Base-by-base conservation (phyloP, 2,888 invertebrate genomes). In the Erebia ligea region DNA sequence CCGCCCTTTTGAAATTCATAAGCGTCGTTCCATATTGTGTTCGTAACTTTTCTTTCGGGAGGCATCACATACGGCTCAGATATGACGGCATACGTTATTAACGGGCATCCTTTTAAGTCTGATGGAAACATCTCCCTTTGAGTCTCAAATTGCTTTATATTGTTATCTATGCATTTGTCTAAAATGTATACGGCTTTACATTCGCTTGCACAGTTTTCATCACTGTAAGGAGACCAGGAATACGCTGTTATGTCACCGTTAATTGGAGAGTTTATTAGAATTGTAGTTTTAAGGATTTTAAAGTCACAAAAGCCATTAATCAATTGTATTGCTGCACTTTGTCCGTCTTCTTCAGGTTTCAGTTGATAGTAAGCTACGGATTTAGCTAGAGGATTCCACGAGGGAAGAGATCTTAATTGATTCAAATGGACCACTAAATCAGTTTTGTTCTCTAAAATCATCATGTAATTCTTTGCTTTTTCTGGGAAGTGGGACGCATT, bases 401-500 rank as follows among this genome's bases (percentile, higher is more conserved):
- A 89, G 10, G 94, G 94, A 68, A 94, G 83, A 80, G 87, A 90
- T 74, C 89, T 90, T 76, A 94, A 81, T 80, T 92, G 92, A 73
- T 88, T 77, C 80, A 94, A 91, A 81, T 93, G 91, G 77, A 89
- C 84, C 73, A 79, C 84, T 63, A 94, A 81, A 79, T 94, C 93
- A 58, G 85, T 84, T 85, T 90, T 90, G 74, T 91, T 87, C 82
- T 94, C 92, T 74, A 94, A 85, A 84, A 94, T 89, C 84, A 94
- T 83, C 91, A 94, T 90, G 83, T 94, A 94, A 86, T 94, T 94
- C 84, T 94, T 93, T 68, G 94, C 94, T 85, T 91, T 93, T 83
- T 94, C 94, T 17, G 91, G 93, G 75, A 94, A 94, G 84, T 93
- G 93, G 48, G 94, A 93, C 67, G 94, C 93, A 82, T 94, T 94